Base-by-base conservation (phyloP, 2,113 vertebrate species). In the Eulemur rufifrons region DNA sequence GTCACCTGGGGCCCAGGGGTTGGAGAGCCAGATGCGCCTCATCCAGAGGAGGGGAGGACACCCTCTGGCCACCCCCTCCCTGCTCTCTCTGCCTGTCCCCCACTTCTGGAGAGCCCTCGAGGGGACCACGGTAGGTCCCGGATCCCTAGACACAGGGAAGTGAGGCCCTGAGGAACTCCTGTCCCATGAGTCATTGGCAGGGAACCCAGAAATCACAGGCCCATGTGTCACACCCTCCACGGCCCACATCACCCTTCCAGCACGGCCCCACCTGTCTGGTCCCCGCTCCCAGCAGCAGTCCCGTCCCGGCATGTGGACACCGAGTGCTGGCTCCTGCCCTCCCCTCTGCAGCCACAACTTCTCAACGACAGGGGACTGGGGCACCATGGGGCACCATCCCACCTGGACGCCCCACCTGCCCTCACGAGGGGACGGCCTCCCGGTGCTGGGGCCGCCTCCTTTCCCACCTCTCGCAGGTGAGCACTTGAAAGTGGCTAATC, bases 401-500 rank as follows among this genome's bases (percentile, higher is more conserved):
- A 29, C 81, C 37, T 32, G 56, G 14, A 27, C 1, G 9, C 27
- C 18, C 17, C 50, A 29, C 61, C n/a, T 20, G 11, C 42, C 42
- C 27, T 32, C 8, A 4, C 29, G 42, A 42, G 42, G 42, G 42
- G 42, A 42, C 6, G 42, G 42, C 42, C 42, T 42, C 42, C 42
- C 5, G 42, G 42, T 42, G 42, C 42, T 42, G 42, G 42, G 42
- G 42, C 42, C 6, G 42, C 42, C 42, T 42, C 42, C 42, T 42
- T 42, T 42, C 42, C 42, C 42, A 42, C 42, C 42, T 54, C 15
- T 54, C 17, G 17, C 29, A 20, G 37, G 11, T 5, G 27, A 80
- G 25, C 61, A 0, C 34, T 4, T 17, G 3, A 29, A n/a, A 63
- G 27, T 25, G 12, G 21, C n/a, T 6, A 8, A 3, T 6, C 7